phyloP scores from a whole-genome alignment of 2,888 invertebrate species.

The Keiferia lycopersicella region DNA sequence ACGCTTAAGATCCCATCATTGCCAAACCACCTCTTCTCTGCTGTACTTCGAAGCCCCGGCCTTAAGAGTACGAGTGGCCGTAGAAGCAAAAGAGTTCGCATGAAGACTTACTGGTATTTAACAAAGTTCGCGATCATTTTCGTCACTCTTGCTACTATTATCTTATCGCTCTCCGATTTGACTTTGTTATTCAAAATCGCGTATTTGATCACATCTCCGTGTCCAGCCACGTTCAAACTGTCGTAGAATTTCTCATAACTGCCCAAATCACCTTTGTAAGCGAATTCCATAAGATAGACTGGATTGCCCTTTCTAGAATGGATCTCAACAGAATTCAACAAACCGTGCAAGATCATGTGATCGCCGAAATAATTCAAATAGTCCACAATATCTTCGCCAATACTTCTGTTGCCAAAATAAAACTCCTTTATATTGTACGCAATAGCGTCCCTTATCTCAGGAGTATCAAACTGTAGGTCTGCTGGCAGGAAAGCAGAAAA shows the following conservation, averaged over 20 bases:
- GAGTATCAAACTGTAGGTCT: slow-evolving; percentile 42
- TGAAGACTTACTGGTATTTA: slow-evolving; percentile 43
- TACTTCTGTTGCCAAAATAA: slow-evolving; percentile 43
- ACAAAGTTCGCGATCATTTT: slow-evolving; percentile 43
- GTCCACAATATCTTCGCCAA: slow-evolving; percentile 35
- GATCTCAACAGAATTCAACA: slow-evolving; percentile 39
- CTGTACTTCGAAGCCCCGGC: too few species aligned
- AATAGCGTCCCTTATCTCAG: slow-evolving; percentile 34
- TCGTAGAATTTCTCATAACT: slow-evolving; percentile 38
- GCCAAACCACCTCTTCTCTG: too few species aligned
- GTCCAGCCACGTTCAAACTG: slow-evolving; percentile 39
- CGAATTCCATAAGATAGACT: slow-evolving; percentile 48
- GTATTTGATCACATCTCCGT: slow-evolving; percentile 44
- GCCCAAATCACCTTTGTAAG: slow-evolving; percentile 43
- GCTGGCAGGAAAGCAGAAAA: slow-evolving; percentile 46
- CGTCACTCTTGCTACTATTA: slow-evolving; percentile 39
- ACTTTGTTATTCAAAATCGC: slow-evolving; percentile 37
- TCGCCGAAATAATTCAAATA: slow-evolving; percentile 49
- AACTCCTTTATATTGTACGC: slow-evolving; percentile 39
- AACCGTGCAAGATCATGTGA: slow-evolving; percentile 36
- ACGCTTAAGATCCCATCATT: too few species aligned
- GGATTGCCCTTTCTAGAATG: slow-evolving; percentile 36
- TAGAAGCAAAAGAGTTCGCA: too few species aligned
- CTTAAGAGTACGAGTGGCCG: too few species aligned
- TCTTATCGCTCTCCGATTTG: slow-evolving; percentile 33